These are phyloP conservation scores for Platycnemis pennipes DNA, from an alignment of 2,888 invertebrate species.

Conservation along the genomic window DNA sequence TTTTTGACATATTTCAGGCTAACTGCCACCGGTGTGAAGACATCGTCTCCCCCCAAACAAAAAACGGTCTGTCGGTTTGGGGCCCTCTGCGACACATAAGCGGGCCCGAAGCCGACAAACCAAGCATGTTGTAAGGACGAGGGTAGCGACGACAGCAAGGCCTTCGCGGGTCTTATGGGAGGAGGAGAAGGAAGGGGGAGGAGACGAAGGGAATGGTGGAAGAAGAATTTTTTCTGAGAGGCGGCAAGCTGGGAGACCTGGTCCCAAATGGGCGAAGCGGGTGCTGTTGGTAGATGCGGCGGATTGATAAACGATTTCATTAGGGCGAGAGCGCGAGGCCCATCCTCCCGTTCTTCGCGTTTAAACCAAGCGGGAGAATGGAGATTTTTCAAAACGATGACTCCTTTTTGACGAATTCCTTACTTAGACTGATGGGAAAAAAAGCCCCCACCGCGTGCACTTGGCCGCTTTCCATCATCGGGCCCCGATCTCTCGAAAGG, in stretches of 20 bases:
- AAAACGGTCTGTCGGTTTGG: too few relatives aligned
- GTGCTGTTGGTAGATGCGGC: background rate
- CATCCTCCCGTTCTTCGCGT: background rate
- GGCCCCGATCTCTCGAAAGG: background rate
- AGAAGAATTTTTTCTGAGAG: too few relatives aligned
- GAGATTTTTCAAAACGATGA: background rate
- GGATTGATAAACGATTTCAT: conserved; percentile 2
- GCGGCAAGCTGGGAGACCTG: too few relatives aligned
- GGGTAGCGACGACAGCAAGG: too few relatives aligned
- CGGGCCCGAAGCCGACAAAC: too few relatives aligned
- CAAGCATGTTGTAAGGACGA: too few relatives aligned
- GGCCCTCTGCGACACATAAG: too few relatives aligned
- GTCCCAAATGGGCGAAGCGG: too few relatives aligned
- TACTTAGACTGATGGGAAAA: background rate
- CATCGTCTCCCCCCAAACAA: too few relatives aligned
- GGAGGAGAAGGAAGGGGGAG: background rate
- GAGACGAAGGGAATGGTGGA: background rate
- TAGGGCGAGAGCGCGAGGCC: background rate
- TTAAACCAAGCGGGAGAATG: background rate
- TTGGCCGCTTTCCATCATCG: background rate
- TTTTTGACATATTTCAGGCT: too few relatives aligned
- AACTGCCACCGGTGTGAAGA: too few relatives aligned
- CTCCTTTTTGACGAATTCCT: background rate
- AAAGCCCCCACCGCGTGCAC: background rate
- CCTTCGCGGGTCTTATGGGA: too few relatives aligned